phyloP scores from a whole-genome alignment of 2,888 invertebrate genomes.

The Lycocerus yunnanus region DNA sequence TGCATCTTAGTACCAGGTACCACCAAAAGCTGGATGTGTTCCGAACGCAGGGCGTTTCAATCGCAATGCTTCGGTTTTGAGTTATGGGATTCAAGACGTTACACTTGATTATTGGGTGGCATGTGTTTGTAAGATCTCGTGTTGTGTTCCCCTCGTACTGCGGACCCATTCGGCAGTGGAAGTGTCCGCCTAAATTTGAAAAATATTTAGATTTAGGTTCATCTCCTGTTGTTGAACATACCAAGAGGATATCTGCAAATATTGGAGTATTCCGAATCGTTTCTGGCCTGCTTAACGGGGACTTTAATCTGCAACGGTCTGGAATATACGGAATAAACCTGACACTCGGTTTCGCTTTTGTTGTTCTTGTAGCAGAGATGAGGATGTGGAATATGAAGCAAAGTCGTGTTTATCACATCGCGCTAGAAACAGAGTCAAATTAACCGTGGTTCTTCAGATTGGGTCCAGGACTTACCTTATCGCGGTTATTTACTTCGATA shows the following conservation, averaged over 20 bases:
- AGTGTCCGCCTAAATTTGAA: constrained; percentile 54
- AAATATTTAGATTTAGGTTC: constrained; percentile 12
- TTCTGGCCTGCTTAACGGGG: constrained; percentile 59
- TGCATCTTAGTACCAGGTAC: constrained; percentile 69
- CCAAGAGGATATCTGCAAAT: constrained; percentile 74
- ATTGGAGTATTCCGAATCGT: constrained; percentile 34
- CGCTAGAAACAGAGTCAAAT: neutral
- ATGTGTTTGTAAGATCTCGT: constrained; percentile 53
- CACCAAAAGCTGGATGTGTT: constrained; percentile 69
- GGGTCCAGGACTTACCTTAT: neutral
- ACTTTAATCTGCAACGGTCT: constrained; percentile 59
- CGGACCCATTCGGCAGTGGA: constrained; percentile 67
- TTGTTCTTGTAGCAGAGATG: constrained; percentile 62
- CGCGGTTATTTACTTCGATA: constrained; percentile 7
- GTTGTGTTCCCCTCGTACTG: constrained; percentile 49
- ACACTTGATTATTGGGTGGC: constrained; percentile 72
- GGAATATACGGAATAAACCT: constrained; percentile 65
- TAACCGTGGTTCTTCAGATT: neutral
- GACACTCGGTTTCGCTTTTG: constrained; percentile 55
- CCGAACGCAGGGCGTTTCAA: constrained; percentile 74
- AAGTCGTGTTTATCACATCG: neutral
- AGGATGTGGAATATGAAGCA: constrained; percentile 50
- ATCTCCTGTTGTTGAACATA: constrained; percentile 41
- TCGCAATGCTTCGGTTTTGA: constrained; percentile 64
- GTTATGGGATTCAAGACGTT: constrained; percentile 73